Percentiles rank a stretch among this genome's conserved stretches.
Evolutionary conservation across 1,140 invertebrate genomes (phyloP).

Genomic region (Drosophila eugracilis): DNA sequence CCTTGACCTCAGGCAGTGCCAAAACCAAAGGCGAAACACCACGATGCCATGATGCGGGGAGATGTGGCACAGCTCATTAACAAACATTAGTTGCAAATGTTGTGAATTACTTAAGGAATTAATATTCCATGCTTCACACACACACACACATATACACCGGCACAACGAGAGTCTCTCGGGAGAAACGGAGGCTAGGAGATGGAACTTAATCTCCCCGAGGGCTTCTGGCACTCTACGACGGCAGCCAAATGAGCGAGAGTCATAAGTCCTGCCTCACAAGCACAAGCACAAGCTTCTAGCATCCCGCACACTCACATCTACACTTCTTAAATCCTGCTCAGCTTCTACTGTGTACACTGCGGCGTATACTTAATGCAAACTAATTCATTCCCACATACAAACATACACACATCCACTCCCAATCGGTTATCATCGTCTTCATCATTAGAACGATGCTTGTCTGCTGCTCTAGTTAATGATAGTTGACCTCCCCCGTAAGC

Average conservation of each 20-base stretch:
- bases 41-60: conserved; percentile 9
- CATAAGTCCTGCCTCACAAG: conserved; percentile 31
- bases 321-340: conserved; percentile 71
- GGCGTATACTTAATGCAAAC: conserved; percentile 80
- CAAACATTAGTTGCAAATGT: conserved; percentile 83
- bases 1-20: conserved; percentile 67
- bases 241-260: conserved; percentile 55
- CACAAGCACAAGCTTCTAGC: no score
- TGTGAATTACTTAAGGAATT: conserved; percentile 83
- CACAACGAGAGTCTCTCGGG: not conserved
- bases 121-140: conserved; percentile 78
- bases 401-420: conserved; percentile 21
- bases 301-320: conserved; percentile 5
- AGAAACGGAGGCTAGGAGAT: conserved; percentile 12
- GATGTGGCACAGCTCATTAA: conserved; percentile 70
- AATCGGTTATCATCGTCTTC: conserved; percentile 48
- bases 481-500: conserved; percentile 56
- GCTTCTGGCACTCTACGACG: conserved; percentile 35
- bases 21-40: conserved; percentile 8
- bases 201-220: conserved; percentile 58
- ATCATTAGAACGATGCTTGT: conserved; percentile 50
- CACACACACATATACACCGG: conserved; percentile 6
- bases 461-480: conserved; percentile 51
- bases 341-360: conserved; percentile 35
- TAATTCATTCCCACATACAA: conserved; percentile 73